Base-by-base conservation (phyloP, 2,797 vertebrate species). In the Pipistrellus nathusii region DNA sequence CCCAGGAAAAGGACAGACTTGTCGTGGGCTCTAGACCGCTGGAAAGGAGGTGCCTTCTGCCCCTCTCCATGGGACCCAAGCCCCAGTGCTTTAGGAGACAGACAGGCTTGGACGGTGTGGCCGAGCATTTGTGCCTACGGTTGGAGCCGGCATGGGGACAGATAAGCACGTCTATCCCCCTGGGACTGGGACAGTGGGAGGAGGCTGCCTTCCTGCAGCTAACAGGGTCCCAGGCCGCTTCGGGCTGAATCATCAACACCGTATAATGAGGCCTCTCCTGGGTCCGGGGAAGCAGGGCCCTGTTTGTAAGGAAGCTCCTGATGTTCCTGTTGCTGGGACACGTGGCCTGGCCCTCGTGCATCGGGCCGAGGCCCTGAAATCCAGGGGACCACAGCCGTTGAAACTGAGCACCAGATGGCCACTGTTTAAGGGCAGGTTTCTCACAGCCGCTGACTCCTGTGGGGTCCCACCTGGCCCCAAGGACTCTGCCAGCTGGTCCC, bases 181-280 rank as follows among this genome's bases (percentile, higher is more conserved):
- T 91, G 93, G 90, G 95, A 93, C 46, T 6, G 10, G 82, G 88
- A 92, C 59, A 44, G 64, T 92, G 57, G 75, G 90, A 82, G 88
- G 83, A 92, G 76, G 81, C 68, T 0, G 0, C 62, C 68, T 96
- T 85, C 85, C 68, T 57, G 51, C 53, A 87, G 75, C 86, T 88
- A 88, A 90, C 95, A 80, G 88, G 78, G 66, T 91, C 94, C 96
- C 96, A 91, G 95, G 94, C 94, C 94, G 84, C 88, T 80, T 51
- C 0, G 2, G 78, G 66, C 91, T 89, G 87, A 30, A 94, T 94
- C 84, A 90, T 95, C 95, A 97, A 94, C 95, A 95, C 62, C 93
- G 66, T 94, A 73, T 97, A 96, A 95, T 96, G 77, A 78, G 78
- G 71, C 57, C 30, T 90, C 86, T 86, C 95, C 66, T 85, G 93